Percentiles rank a stretch among this genome's conserved stretches.
Conservation (phyloP, 1,140 invertebrate species). For the Augochlora pura region DNA sequence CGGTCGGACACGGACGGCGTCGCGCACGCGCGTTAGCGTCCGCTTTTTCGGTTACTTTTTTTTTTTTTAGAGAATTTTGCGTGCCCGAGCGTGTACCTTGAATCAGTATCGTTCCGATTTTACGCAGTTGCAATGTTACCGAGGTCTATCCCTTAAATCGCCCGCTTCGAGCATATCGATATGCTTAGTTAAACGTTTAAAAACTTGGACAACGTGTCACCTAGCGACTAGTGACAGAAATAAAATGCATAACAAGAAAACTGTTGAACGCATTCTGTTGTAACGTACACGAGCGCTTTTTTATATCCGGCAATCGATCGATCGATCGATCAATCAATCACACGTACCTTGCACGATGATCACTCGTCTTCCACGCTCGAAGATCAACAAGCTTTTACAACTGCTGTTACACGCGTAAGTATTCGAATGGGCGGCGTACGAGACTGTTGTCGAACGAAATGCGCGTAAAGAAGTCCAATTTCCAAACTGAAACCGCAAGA, state of each 20-base stretch:
- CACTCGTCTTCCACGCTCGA: neutral
- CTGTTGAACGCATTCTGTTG: slow-evolving; percentile 1
- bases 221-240: slow-evolving; percentile 24
- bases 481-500: too few relatives aligned
- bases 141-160: neutral
- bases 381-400: neutral
- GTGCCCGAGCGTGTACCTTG: neutral
- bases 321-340: neutral
- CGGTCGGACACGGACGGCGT: too few relatives aligned
- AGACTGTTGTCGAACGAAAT: too few relatives aligned
- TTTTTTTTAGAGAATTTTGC: neutral
- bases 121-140: neutral
- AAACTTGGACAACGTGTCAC: slow-evolving; percentile 33
- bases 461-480: too few relatives aligned
- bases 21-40: too few relatives aligned
- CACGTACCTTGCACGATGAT: neutral
- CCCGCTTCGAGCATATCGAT: slow-evolving; percentile 8
- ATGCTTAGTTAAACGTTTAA: slow-evolving; percentile 29
- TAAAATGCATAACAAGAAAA: slow-evolving; percentile 45
- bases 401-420: neutral
- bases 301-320: neutral
- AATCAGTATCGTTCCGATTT: neutral
- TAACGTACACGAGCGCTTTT: neutral
- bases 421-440: too few relatives aligned
- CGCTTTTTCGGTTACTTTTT: too few relatives aligned